These are phyloP conservation scores for Plotosus lineatus DNA, from an alignment of 2,113 vertebrate species.

Conservation along the genomic window DNA sequence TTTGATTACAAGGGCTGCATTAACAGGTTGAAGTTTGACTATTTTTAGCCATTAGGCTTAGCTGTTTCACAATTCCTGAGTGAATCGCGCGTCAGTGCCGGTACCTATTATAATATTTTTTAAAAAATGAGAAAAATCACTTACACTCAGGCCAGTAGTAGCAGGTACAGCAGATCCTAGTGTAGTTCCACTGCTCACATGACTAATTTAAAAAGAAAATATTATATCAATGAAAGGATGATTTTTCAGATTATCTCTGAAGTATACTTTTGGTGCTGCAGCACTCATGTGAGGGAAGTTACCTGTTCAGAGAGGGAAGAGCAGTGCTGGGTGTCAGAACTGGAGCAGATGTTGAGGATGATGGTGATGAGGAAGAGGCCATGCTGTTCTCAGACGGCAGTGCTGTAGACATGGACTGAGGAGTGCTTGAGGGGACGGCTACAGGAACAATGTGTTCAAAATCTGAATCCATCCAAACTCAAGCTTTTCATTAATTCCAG, in stretches of 20 bases:
- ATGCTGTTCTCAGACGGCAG: constrained; percentile 72
- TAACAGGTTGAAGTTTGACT: too few relatives aligned
- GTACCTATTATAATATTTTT: too few relatives aligned
- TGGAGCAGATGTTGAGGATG: constrained; percentile 68
- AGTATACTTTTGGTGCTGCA: neutral
- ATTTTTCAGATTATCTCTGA: neutral
- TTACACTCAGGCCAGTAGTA: constrained; percentile 80
- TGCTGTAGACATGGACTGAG: constrained; percentile 72
- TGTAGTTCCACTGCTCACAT: constrained; percentile 75
- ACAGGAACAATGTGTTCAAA: neutral
- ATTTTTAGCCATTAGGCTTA: too few relatives aligned
- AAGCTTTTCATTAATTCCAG: neutral
- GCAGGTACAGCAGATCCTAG: constrained; percentile 74
- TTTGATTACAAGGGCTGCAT: too few relatives aligned
- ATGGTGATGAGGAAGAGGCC: constrained; percentile 66
- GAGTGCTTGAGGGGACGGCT: constrained; percentile 20
- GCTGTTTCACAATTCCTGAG: too few relatives aligned
- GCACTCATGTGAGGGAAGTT: constrained; percentile 21
- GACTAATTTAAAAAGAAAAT: constrained; percentile 64
- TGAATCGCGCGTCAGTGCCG: too few relatives aligned
- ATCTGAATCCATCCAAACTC: neutral
- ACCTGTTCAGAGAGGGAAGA: constrained; percentile 88
- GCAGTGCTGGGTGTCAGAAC: constrained; percentile 77
- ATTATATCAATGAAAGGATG: neutral
- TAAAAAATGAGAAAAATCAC: constrained; percentile 48